Evolutionary conservation across 92 coral and sea anemone genomes (phyloP).

Genomic region (Nematostella vectensis): DNA sequence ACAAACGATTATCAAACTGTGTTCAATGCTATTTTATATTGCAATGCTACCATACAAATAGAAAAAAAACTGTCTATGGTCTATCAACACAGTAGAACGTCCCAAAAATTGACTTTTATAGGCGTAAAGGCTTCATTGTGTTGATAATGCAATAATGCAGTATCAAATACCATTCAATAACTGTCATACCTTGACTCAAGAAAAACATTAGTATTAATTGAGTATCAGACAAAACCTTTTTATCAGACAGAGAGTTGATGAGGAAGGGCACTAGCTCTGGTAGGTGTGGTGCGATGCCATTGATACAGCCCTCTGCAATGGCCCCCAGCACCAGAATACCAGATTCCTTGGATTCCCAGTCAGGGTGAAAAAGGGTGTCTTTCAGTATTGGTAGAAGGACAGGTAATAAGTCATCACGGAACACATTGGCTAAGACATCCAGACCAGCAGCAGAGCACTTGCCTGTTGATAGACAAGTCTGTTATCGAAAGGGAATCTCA

Average conservation of each 20-base stretch:
- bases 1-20: too few relatives aligned
- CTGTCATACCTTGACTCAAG: too few relatives aligned
- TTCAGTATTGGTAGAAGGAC: conserved; percentile 86
- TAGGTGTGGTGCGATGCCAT: conserved; percentile 91
- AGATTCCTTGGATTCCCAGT: conserved; percentile 98
- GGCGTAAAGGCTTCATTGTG: too few relatives aligned
- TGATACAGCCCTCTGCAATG: conserved; percentile 92
- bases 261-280: conserved; percentile 93
- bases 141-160: too few relatives aligned
- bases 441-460: conserved; percentile 98
- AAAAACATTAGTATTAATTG: too few relatives aligned
- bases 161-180: too few relatives aligned
- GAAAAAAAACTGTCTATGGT: too few relatives aligned
- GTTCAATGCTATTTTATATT: too few relatives aligned
- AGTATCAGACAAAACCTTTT: too few relatives aligned
- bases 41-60: too few relatives aligned
- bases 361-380: conserved; percentile 96
- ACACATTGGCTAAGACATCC: conserved; percentile 94
- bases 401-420: conserved; percentile 92
- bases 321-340: conserved; percentile 98
- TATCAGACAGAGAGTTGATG: conserved; percentile 87
- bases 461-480: conserved; percentile 35
- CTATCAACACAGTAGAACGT: too few relatives aligned
- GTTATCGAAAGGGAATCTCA: not conserved
- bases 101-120: too few relatives aligned